Base-by-base conservation (phyloP, 2,113 vertebrate genomes). In the Archilochus colubris region DNA sequence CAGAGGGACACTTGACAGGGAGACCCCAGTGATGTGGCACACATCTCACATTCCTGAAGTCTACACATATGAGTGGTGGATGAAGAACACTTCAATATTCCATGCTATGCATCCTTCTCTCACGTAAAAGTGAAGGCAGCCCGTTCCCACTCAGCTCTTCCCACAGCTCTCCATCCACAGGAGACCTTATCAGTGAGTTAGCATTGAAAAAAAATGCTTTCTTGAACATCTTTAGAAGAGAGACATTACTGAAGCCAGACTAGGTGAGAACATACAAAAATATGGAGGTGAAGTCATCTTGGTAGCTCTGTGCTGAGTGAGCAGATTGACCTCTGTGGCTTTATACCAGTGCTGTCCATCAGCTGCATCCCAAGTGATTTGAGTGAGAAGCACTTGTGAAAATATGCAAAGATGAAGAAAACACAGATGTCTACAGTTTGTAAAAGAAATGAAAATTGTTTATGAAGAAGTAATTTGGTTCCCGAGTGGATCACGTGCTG, bases 341-440 rank as follows among this genome's bases (percentile, higher is more conserved):
- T 58, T 86, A 59, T 9, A n/a, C 0, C 2, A 14, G 7, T 17
- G 30, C 10, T 1, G 4, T 40, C 12, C 48, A 53, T 50, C 53
- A 59, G 58, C 25, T 5, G 4, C 2, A 5, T 21, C 31, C 24
- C 16, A 10, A 76, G 30, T 0, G 0, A 13, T 6, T 44, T 70
- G 14, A 23, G 23, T 15, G 40, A 73, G 66, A 75, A 82, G 8
- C 17, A 25, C 27, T 36, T 16, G 40, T 43, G 22, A 89, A 83
- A 88, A 58, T 10, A 77, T 4, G 21, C 62, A 75, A 54, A 81
- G 57, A 50, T 7, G 61, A 75, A 78, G 69, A 85, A 40, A 22
- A 54, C 30, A 43, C n/a, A 72, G 73, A 61, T 31, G 53, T 7
- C 76, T 81, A n/a, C 12, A 58, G 3, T 68, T 46, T 36, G 21